These are phyloP conservation scores for Cerastis rubricosa DNA, from an alignment of 2,888 invertebrate species.

Conservation along the genomic window DNA sequence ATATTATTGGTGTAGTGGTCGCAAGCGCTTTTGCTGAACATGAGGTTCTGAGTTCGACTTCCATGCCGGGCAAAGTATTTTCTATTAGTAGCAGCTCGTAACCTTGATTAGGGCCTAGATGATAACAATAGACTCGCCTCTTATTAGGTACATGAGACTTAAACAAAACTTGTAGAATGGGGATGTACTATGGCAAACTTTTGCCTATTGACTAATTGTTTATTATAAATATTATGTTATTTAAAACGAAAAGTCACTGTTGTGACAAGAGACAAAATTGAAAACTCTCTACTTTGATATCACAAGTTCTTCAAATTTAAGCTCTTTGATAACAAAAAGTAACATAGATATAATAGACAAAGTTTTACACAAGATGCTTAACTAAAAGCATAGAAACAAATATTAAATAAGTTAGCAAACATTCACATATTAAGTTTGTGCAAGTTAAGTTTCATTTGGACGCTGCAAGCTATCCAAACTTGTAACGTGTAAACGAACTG, in stretches of 20 bases:
- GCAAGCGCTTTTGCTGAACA: neutral
- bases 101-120: neutral
- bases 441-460: constrained; percentile 52
- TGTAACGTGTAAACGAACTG: constrained; percentile 38
- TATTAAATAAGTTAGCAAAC: constrained; percentile 39
- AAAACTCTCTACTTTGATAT: neutral
- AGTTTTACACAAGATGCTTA: constrained; percentile 4
- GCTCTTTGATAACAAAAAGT: neutral
- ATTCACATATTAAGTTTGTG: constrained; percentile 36
- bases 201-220: neutral
- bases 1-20: neutral
- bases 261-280: neutral
- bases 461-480: constrained; percentile 48
- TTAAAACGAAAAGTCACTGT: neutral
- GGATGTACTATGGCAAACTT: neutral
- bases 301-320: neutral
- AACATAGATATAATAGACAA: neutral
- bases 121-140: neutral
- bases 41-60: neutral
- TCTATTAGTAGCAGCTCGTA: neutral
- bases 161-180: neutral
- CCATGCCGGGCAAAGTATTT: neutral
- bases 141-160: neutral
- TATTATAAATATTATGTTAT: neutral
- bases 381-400: constrained; percentile 29